Conservation (phyloP, 2,797 vertebrate species). For the Meda fulgida region DNA sequence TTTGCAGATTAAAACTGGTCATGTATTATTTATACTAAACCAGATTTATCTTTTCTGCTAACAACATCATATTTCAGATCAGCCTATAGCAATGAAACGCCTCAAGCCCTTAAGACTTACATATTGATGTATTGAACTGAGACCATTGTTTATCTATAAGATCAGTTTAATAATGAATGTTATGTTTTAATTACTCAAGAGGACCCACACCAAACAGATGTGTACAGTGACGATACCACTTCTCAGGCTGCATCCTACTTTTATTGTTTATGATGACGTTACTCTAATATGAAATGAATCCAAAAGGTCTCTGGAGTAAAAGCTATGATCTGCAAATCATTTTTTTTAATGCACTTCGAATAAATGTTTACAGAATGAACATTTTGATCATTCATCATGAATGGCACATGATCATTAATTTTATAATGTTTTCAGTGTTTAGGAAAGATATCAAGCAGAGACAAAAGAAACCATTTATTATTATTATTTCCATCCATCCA, state of each 20-base stretch:
- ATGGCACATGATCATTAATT: background rate
- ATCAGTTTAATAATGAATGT: background rate
- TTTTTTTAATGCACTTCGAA: background rate
- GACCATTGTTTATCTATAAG: background rate
- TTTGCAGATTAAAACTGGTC: background rate
- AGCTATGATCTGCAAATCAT: background rate
- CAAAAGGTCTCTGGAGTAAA: background rate
- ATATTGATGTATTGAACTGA: background rate
- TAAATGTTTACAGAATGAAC: background rate
- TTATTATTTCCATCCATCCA: too few relatives aligned
- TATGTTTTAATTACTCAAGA: background rate
- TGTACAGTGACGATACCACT: background rate
- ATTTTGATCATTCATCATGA: background rate
- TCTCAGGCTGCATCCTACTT: background rate
- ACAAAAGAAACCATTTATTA: background rate
- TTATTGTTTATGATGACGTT: background rate
- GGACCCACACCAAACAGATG: background rate
- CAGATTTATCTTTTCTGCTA: constrained; percentile 12
- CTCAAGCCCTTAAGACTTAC: too few relatives aligned
- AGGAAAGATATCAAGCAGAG: background rate
- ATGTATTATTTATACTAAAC: background rate
- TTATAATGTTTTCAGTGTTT: background rate
- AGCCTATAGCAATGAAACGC: background rate
- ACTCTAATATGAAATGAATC: background rate
- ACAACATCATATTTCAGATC: constrained; percentile 1